Evolutionary conservation across 2,888 invertebrate genomes (phyloP).

Genomic region (Griposia aprilina): DNA sequence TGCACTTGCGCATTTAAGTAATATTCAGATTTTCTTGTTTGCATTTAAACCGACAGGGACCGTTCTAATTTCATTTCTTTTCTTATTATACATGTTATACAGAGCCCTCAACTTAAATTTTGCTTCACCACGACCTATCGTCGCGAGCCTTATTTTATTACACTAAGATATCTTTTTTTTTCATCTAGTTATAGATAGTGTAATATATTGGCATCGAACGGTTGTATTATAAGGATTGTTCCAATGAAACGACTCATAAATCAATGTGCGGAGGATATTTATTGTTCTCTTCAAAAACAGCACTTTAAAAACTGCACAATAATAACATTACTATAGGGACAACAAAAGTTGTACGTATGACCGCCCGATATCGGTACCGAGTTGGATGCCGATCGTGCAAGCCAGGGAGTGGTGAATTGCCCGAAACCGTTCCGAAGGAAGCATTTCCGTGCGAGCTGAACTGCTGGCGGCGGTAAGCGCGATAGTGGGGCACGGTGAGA

Average conservation of each 20-base stretch:
- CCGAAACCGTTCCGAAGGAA: not conserved
- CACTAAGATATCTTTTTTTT: no score
- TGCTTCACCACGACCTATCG: no score
- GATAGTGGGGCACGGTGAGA: not conserved
- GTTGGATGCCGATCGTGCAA: not conserved
- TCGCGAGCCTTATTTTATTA: no score
- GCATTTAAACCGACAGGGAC: no score
- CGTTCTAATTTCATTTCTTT: no score
- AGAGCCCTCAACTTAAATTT: no score
- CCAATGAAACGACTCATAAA: not conserved
- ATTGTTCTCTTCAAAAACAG: not conserved
- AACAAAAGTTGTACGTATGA: not conserved
- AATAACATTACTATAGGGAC: not conserved
- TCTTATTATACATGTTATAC: no score
- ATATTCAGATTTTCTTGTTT: no score
- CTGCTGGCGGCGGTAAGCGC: not conserved
- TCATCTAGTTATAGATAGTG: no score
- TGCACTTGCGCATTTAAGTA: no score
- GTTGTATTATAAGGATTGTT: not conserved
- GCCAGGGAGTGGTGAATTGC: not conserved
- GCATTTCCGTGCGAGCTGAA: not conserved
- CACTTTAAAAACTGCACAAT: not conserved
- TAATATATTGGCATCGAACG: no score
- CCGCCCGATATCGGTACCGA: not conserved
- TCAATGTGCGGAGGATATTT: not conserved